These are phyloP conservation scores for Mormyrus lacerda DNA, from an alignment of 2,113 vertebrate species.

Conservation along the genomic window DNA sequence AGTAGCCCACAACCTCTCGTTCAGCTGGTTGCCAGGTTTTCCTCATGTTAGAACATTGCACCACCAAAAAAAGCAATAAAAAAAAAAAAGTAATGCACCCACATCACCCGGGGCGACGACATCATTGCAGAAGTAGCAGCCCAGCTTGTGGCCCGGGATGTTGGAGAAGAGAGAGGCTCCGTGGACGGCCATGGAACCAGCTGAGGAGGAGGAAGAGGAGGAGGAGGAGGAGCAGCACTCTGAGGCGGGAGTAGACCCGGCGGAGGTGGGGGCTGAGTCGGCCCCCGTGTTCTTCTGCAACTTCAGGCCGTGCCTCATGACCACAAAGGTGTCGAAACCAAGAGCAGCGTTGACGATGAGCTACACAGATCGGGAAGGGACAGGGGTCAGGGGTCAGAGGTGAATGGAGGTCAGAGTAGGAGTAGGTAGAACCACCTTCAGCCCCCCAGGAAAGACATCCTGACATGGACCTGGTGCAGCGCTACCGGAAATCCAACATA, in stretches of 20 bases:
- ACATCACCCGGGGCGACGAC: slow-evolving; percentile 96
- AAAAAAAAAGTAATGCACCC: slow-evolving; percentile 49
- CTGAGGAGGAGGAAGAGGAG: slow-evolving; percentile 51
- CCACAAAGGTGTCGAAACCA: slow-evolving; percentile 96
- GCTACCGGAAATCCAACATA: not conserved
- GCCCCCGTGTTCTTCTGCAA: slow-evolving; percentile 57
- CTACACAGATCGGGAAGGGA: slow-evolving; percentile 51
- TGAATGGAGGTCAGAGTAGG: not conserved
- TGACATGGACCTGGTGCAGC: not conserved
- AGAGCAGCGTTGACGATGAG: slow-evolving; percentile 89
- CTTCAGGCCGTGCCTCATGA: slow-evolving; percentile 95
- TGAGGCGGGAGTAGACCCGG: slow-evolving; percentile 51
- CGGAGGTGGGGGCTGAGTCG: slow-evolving; percentile 47
- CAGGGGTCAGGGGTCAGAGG: not conserved
- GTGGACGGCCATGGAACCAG: slow-evolving; percentile 36
- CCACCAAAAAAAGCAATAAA: not conserved
- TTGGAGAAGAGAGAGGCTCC: slow-evolving; percentile 91
- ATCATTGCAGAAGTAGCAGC: slow-evolving; percentile 98
- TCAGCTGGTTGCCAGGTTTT: not conserved
- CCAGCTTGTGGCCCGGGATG: slow-evolving; percentile 91
- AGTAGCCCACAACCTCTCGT: not conserved
- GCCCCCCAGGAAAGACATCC: not conserved
- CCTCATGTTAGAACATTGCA: not conserved
- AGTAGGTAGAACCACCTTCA: not conserved
- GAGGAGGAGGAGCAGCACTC: slow-evolving; percentile 53